These are phyloP conservation scores for Teleogryllus oceanicus DNA, from an alignment of 2,888 invertebrate species.

Conservation along the genomic window DNA sequence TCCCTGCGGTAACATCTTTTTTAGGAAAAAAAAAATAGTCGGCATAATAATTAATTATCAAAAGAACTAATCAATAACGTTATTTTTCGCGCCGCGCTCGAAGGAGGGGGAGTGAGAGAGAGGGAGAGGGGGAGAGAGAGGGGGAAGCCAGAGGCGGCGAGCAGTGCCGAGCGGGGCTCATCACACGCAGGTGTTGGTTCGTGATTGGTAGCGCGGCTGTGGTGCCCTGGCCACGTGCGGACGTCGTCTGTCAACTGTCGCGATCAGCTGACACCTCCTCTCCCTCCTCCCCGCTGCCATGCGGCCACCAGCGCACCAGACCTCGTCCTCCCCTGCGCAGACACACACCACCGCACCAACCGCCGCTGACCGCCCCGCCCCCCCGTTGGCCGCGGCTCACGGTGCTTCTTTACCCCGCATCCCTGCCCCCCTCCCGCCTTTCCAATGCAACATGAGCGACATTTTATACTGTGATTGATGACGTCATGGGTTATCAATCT, in stretches of 20 bases:
- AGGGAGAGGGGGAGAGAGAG: too few relatives aligned
- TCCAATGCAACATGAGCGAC: not conserved
- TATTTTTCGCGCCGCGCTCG: not conserved
- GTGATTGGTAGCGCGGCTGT: slow-evolving; percentile 18
- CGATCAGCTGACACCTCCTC: slow-evolving; percentile 26
- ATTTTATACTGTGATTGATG: slow-evolving; percentile 32
- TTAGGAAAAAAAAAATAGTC: not conserved
- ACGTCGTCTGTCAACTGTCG: slow-evolving; percentile 32
- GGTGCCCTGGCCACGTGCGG: not conserved
- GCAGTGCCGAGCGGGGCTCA: not conserved
- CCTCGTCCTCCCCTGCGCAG: not conserved
- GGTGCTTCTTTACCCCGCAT: too few relatives aligned
- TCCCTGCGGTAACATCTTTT: slow-evolving; percentile 7
- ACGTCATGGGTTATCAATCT: slow-evolving; percentile 35
- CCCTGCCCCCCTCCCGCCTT: not conserved
- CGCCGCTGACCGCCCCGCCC: not conserved
- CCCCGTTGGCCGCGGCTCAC: not conserved
- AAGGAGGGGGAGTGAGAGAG: not conserved
- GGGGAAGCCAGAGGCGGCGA: not conserved
- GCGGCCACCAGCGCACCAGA: not conserved
- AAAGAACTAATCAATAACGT: slow-evolving; percentile 7
- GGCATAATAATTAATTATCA: slow-evolving; percentile 3
- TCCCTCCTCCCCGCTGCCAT: not conserved
- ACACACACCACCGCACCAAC: not conserved
- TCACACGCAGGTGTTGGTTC: slow-evolving; percentile 28